phyloP scores from a whole-genome alignment of 2,888 invertebrate genomes.

The Escarpia spicata region DNA sequence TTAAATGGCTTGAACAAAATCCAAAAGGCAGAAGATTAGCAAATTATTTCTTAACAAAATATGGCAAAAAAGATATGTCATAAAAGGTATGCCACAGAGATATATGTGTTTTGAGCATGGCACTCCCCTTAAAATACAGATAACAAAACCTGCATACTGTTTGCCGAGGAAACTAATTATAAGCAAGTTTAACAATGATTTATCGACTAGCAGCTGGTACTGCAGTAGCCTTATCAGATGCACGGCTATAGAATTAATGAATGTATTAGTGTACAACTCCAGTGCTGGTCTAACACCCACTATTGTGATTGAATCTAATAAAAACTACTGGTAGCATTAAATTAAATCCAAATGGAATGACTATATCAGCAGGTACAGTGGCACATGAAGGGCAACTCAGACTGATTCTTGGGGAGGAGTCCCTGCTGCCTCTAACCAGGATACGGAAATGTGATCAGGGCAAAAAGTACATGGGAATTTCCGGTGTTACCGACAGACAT shows the following conservation, averaged over 20 bases:
- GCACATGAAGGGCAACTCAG: conserved; percentile 1
- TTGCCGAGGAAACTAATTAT: not conserved
- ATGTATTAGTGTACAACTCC: not conserved
- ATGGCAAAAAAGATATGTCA: no score
- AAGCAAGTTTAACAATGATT: not conserved
- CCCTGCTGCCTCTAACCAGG: not conserved
- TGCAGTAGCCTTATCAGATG: not conserved
- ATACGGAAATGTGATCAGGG: not conserved
- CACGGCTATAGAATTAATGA: not conserved
- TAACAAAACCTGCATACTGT: conserved; percentile 12
- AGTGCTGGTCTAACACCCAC: not conserved
- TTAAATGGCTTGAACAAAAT: not conserved
- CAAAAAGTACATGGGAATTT: not conserved
- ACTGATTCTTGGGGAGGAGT: not conserved
- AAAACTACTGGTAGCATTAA: not conserved
- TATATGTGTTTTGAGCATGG: not conserved
- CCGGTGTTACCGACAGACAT: not conserved
- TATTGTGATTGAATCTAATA: not conserved
- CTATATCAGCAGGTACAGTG: not conserved
- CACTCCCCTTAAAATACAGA: not conserved
- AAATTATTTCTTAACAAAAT: no score
- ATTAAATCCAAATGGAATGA: not conserved
- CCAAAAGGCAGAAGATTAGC: not conserved
- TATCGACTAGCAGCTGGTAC: not conserved
- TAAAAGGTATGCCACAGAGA: not conserved